Evolutionary conservation across 2,113 vertebrate species (phyloP), one percentile per base, ranked within the genome.

Genomic region (Passer montanus): DNA sequence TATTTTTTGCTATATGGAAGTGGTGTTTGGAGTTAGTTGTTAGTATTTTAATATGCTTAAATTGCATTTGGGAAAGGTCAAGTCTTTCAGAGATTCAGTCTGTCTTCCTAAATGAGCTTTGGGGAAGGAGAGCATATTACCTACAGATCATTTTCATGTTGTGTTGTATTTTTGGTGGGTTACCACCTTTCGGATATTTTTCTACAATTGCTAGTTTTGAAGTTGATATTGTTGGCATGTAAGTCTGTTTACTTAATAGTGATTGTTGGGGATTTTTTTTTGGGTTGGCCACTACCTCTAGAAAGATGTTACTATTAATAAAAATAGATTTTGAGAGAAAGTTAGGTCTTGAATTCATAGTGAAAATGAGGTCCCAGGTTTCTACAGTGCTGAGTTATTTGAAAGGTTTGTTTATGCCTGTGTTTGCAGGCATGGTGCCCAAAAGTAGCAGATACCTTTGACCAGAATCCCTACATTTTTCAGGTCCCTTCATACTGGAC

Each of bases 221-320:
- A 60, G 23, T 55, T 0, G 0, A 1, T 69, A 4, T 17, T 58
- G n/a, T n/a, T 87, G 23, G 4, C 13, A 10, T 17, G 3, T 33
- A 82, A 49, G 9, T 66, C 67, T 84, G 4, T 50, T 63, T 39
- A 24, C 17, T 64, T 81, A 64, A 10, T 24, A 9, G 22, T 35
- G 22, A 37, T 9, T 64, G 30, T 44, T 44, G 39, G 8, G 23
- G 2, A 37, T 37, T 37, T 0, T 7, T 49, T 24, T 19, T 28
- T 41, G 1, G 16, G 13, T 39, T 76, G 28, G 19, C 15, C 6
- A 24, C 81, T 63, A 30, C 8, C 21, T 88, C 30, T 84, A 46
- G 63, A 63, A 84, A 68, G 20, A 47, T 68, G 49, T 24, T 81
- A 22, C 5, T 80, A 18, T 41, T 59, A 21, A 3, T 6, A 59